These are phyloP conservation scores for Drosophila kepulauana DNA, from an alignment of 1,140 invertebrate genomes.

Conservation along the genomic window DNA sequence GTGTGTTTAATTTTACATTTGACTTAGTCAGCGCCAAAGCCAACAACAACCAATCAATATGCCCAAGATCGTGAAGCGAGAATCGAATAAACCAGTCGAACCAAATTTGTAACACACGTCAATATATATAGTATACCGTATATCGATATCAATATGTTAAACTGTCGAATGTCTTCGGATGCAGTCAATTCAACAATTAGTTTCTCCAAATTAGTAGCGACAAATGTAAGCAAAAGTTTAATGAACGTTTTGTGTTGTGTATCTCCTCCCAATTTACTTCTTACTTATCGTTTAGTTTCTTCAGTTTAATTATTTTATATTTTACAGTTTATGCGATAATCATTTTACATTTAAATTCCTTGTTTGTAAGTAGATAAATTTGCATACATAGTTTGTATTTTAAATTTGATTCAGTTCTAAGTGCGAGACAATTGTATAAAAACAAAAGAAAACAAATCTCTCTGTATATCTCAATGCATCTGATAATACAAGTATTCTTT, in stretches of 20 bases:
- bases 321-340: slow-evolving; percentile 15
- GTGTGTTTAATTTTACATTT: slow-evolving; percentile 74
- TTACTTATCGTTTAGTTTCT: slow-evolving; percentile 1
- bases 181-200: slow-evolving; percentile 27
- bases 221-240: slow-evolving; percentile 32
- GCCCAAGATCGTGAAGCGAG: slow-evolving; percentile 8
- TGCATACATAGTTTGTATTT: slow-evolving; percentile 32
- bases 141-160: not conserved
- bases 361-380: slow-evolving; percentile 45
- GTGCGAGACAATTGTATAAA: slow-evolving; percentile 19
- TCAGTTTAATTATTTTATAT: slow-evolving; percentile 19
- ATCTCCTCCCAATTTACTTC: slow-evolving; percentile 10
- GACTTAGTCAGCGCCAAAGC: slow-evolving; percentile 23
- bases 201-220: slow-evolving; percentile 25
- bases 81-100: slow-evolving; percentile 12
- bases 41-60: slow-evolving; percentile 10
- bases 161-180: slow-evolving; percentile 25
- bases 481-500: slow-evolving; percentile 24
- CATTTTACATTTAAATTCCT: slow-evolving; percentile 6
- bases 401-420: slow-evolving; percentile 35
- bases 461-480: slow-evolving; percentile 47
- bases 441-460: slow-evolving; percentile 23
- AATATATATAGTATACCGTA: not conserved
- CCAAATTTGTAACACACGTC: slow-evolving; percentile 9
- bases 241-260: slow-evolving; percentile 23